Evolutionary conservation across 2,888 invertebrate genomes (phyloP), one percentile per base, ranked within the genome.

Genomic region (Hanleya hanleyi): DNA sequence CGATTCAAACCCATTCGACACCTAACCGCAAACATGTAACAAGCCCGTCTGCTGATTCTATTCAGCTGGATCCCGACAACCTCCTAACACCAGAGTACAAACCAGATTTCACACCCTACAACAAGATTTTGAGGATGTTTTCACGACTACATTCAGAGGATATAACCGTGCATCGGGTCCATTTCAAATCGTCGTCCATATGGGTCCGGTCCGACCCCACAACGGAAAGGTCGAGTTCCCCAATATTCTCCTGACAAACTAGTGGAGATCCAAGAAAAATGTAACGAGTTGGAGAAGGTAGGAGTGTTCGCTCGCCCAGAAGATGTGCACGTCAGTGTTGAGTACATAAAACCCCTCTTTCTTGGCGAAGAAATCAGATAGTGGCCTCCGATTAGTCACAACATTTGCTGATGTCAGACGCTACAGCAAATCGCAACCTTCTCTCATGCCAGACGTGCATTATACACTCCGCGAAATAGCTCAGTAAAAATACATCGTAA

Each of bases 261-360:
- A 0, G 70, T 69, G 2, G 75, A 78, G 47, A 64, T 83, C 12
- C 80, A 80, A 67, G 35, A 76, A 9, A 80, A 75, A 36, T 81
- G 75, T 73, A 74, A 82, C 69, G 78, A 79, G n/a, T 73, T 83
- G 12, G 82, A 84, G 69, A 9, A 29, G 0, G n/a, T 73, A 26
- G 76, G 79, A n/a, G 79, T 83, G 0, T 77, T 79, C 38, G 38
- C 35, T 4, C 41, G 64, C 9, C 81, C 80, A 22, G 82, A 81
- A 66, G 71, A 76, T 66, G 51, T 74, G 18, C 75, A 67, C 36
- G 38, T 76, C 1, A 64, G 37, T 3, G 78, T 77, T 4, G 81
- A 84, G 49, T 83, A 84, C 36, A 41, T 83, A 12, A 83, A 81
- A 51, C n/a, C 83, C 81, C 0, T 78, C 80, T 4, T 83, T 83